Conservation (phyloP, 2,113 vertebrate genomes). For the Struthio camelus region DNA sequence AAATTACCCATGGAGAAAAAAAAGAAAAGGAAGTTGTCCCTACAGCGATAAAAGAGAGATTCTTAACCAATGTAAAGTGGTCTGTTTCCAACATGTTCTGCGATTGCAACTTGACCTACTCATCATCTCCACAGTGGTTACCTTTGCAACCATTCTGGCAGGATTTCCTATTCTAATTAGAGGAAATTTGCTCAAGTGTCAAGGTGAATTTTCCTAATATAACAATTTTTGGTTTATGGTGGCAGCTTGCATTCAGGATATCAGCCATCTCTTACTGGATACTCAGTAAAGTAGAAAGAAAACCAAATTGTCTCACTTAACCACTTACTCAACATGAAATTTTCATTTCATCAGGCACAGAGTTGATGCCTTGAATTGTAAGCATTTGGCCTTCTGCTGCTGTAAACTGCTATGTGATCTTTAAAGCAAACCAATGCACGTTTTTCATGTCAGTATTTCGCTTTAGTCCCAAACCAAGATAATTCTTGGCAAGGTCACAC, state of each 20-base stretch:
- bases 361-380: conserved; percentile 18
- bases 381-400: conserved; percentile 10
- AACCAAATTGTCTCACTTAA: conserved; percentile 23
- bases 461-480: not conserved
- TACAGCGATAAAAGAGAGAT: not conserved
- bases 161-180: not conserved
- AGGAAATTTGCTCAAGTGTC: not conserved
- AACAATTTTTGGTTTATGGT: not conserved
- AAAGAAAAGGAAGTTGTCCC: not conserved
- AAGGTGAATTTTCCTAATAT: not conserved
- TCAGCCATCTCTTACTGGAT: not conserved
- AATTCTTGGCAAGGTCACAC: not conserved
- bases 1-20: not conserved
- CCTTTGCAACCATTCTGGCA: not conserved
- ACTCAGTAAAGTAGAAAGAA: conserved; percentile 14
- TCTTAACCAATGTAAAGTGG: not conserved
- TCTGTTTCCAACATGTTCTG: not conserved
- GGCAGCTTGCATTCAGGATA: not conserved
- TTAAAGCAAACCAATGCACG: not conserved
- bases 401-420: not conserved
- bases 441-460: not conserved
- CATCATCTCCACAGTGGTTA: not conserved
- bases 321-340: conserved; percentile 1
- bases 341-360: conserved; percentile 39
- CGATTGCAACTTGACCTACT: not conserved